Base-by-base conservation (phyloP, 2,113 vertebrate species). In the Microcebus lehilahytsara region DNA sequence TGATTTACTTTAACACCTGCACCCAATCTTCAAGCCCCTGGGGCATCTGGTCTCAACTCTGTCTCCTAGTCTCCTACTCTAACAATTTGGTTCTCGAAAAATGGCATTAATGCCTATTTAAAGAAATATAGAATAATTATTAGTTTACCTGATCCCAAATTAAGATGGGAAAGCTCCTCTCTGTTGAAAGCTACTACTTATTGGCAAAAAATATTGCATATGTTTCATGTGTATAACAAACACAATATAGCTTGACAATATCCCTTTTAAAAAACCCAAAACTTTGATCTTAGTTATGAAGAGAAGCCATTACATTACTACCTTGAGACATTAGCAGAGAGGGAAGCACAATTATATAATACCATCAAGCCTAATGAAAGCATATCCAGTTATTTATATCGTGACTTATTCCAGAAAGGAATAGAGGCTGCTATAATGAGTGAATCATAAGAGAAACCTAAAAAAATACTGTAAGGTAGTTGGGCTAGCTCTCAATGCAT, bases 351-450 rank as follows among this genome's bases (percentile, higher is more conserved):
- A 94, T 97, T 96, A 98, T 77, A 95, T 97, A 98, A 98, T 77
- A 95, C 96, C 97, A 97, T 96, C 95, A 95, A 95, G 69, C 92
- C 93, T 96, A 96, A 93, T 95, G 85, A 96, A 96, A 95, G 91
- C 78, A 84, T 95, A 97, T 96, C 96, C 91, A 91, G 94, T 98
- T 97, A 97, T 95, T 96, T 97, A 97, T 91, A 95, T 90, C n/a
- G 67, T 69, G 75, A 71, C 74, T 90, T 95, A 86, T 94, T 89
- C 78, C 51, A 95, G 93, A 96, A 95, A 95, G 95, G 89, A 83
- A 86, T 51, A 86, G 83, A 91, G 37, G 79, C 64, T 89, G 83
- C 92, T 80, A 25, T 83, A 91, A 89, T 75, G 83, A 95, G 53
- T 69, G 95, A 91, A 40, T 95, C 94, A 72, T n/a, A 74, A 71